A percentile compares a stretch with the other conserved stretches of the same genome.
Evolutionary conservation across 2,113 vertebrate genomes (phyloP).

Genomic region (Pelusios castaneus): DNA sequence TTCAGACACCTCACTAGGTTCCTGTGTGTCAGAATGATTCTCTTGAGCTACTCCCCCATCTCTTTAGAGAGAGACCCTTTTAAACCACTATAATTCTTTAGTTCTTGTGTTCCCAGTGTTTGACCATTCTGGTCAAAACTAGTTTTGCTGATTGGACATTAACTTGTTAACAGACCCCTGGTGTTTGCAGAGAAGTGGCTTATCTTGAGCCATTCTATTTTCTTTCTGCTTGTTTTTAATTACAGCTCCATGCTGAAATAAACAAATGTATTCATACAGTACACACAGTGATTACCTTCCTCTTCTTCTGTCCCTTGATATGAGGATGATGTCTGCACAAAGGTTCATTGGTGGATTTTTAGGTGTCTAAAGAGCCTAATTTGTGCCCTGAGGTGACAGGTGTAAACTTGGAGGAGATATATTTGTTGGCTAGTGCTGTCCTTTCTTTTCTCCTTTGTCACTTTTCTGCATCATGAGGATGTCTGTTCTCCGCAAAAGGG

Average conservation of each 20-base stretch:
- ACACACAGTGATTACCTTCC: no score
- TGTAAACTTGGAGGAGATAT: no score
- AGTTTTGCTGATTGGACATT: neutral
- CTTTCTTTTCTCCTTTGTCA: no score
- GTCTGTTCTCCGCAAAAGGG: no score
- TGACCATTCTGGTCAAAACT: neutral
- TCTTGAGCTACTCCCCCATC: neutral
- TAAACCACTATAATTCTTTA: neutral
- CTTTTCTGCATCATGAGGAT: no score
- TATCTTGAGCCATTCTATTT: neutral
- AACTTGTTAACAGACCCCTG: neutral
- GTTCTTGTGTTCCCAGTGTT: neutral
- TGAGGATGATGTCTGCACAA: no score
- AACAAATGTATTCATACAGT: no score
- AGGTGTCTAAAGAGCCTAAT: no score
- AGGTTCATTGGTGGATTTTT: no score
- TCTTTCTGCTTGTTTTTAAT: neutral
- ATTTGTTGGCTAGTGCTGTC: no score
- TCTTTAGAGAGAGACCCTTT: neutral
- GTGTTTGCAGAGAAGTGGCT: neutral
- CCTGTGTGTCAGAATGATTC: fast-evolving
- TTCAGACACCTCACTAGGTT: fast-evolving
- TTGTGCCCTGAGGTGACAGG: no score
- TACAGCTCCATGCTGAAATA: neutral
- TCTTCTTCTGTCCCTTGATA: no score